A percentile compares a stretch with the other conserved stretches of the same genome.
Evolutionary conservation across 2,888 invertebrate species (phyloP).

Genomic region (Ormyrus rosae): DNA sequence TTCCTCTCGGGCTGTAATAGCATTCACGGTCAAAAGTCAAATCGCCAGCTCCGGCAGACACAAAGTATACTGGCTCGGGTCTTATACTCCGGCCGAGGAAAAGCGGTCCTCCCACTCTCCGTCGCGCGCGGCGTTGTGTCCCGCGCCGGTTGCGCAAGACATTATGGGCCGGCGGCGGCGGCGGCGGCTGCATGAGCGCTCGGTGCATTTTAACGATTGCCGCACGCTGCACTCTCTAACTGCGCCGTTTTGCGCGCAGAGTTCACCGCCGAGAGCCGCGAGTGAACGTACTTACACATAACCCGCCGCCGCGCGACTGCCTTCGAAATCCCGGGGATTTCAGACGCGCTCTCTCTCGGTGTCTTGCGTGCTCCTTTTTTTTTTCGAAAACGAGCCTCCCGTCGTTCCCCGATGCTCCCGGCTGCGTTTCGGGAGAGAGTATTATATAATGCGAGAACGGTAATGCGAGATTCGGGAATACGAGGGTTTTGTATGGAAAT

Average conservation of each 20-base stretch:
- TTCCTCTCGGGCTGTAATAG: no score
- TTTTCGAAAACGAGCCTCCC: no score
- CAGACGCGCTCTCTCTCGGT: neutral
- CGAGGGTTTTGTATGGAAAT: no score
- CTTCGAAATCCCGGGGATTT: conserved; percentile 20
- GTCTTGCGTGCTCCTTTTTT: no score
- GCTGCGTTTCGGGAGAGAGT: no score
- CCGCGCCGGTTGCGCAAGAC: conserved; percentile 15
- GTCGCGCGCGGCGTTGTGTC: neutral
- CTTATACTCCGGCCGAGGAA: no score
- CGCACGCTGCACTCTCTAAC: neutral
- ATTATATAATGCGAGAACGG: no score
- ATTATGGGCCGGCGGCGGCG: neutral
- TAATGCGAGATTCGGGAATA: no score
- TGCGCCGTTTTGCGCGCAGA: conserved; percentile 3
- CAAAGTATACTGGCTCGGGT: no score
- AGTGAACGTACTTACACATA: conserved; percentile 26
- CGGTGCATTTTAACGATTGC: conserved; percentile 21
- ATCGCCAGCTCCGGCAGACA: neutral
- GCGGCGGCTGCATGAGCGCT: neutral
- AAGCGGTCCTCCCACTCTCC: no score
- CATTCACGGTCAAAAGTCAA: conserved; percentile 50
- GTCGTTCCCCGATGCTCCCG: no score
- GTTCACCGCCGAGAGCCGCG: neutral
- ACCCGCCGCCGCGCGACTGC: conserved; percentile 1